A percentile compares a stretch with the other conserved stretches of the same genome.
These are phyloP conservation scores for Phacellophora camtschatica DNA, from an alignment of 30 jellyfish, hydroid and myxozoan genomes.

Conservation along the genomic window DNA sequence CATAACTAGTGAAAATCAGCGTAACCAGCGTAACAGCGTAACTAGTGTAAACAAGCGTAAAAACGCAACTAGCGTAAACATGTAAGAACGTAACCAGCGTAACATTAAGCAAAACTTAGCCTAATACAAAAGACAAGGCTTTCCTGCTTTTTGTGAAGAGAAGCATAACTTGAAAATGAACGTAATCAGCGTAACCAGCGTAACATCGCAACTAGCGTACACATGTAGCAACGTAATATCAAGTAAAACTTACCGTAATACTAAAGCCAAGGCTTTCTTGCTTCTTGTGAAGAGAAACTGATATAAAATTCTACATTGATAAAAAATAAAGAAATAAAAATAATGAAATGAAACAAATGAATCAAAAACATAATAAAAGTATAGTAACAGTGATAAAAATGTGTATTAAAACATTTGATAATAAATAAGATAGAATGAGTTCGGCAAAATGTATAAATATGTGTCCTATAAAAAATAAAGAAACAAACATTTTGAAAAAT, in stretches of 20 bases:
- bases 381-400: too few species aligned
- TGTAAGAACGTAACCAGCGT: neutral
- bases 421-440: too few species aligned
- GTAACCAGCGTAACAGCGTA: neutral
- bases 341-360: too few species aligned
- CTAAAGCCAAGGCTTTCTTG: conserved; percentile 92
- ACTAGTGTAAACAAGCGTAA: neutral
- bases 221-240: neutral
- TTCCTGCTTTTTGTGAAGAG: conserved; percentile 72
- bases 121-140: conserved; percentile 91
- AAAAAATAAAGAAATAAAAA: too few species aligned
- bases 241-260: conserved; percentile 67
- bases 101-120: conserved; percentile 16
- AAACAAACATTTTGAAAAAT: too few species aligned
- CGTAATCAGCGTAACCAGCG: too few species aligned
- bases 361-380: too few species aligned
- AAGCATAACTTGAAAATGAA: neutral
- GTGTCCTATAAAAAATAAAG: too few species aligned
- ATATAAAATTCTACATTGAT: conserved; percentile 72
- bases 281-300: conserved; percentile 72
- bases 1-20: neutral
- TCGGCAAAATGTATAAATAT: too few species aligned
- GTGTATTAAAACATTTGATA: too few species aligned
- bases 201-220: neutral
- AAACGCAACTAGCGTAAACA: neutral